A percentile compares a stretch with the other conserved stretches of the same genome.
Evolutionary conservation across 2,113 vertebrate species (phyloP).

Genomic region (Nothobranchius kuhntae): DNA sequence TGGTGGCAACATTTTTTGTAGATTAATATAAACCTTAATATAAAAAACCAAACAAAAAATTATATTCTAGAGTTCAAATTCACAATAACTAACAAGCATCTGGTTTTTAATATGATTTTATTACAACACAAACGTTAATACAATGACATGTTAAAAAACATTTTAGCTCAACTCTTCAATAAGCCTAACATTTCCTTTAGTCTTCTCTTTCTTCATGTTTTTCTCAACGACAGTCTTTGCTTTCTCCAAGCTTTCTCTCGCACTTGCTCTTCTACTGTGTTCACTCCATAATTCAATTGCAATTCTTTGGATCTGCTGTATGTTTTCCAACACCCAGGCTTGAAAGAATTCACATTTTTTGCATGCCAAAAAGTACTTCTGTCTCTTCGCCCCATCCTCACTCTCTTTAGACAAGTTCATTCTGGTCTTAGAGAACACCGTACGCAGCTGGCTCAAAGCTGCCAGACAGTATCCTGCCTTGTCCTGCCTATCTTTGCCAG

Average conservation of each 20-base stretch:
- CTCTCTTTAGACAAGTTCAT: slow-evolving; percentile 47
- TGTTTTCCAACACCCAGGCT: slow-evolving; percentile 83
- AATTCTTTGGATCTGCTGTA: slow-evolving; percentile 45
- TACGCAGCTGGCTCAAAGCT: slow-evolving; percentile 79
- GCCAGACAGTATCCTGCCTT: slow-evolving; percentile 77
- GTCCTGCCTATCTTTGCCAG: slow-evolving; percentile 63
- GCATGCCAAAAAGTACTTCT: slow-evolving; percentile 74
- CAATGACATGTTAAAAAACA: neutral
- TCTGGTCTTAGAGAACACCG: slow-evolving; percentile 68
- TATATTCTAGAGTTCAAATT: neutral
- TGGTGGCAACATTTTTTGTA: neutral
- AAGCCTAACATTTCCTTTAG: slow-evolving; percentile 59
- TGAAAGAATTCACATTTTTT: slow-evolving; percentile 88
- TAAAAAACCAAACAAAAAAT: neutral
- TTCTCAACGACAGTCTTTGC: slow-evolving; percentile 74
- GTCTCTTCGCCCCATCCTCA: slow-evolving; percentile 57
- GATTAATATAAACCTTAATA: neutral
- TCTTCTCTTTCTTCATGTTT: slow-evolving; percentile 74
- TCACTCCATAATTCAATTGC: slow-evolving; percentile 78
- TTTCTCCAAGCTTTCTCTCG: slow-evolving; percentile 68
- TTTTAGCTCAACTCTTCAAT: slow-evolving; percentile 81
- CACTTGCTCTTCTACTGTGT: slow-evolving; percentile 55
- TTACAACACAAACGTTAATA: slow-evolving; percentile 21
- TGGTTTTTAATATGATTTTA: slow-evolving; percentile 3
- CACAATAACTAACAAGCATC: no score